Evolutionary conservation across 2,797 vertebrate genomes (phyloP).

Genomic region (Crocidura indochinensis): DNA sequence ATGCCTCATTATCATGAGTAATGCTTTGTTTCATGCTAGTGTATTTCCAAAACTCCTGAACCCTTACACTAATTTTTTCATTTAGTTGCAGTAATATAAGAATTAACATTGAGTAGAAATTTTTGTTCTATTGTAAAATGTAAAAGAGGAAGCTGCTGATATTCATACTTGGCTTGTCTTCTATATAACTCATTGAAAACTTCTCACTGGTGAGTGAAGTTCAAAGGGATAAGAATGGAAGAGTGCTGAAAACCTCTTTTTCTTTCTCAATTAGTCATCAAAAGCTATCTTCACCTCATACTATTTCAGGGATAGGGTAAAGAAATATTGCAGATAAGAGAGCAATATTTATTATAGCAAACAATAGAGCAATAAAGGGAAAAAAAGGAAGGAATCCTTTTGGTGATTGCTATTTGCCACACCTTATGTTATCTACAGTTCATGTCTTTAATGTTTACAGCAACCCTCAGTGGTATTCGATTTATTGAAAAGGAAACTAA

Average conservation of each 20-base stretch:
- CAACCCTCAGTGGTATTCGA: not conserved
- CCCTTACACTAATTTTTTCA: not conserved
- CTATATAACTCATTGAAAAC: not conserved
- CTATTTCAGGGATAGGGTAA: not conserved
- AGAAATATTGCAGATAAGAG: not conserved
- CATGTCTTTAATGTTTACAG: not conserved
- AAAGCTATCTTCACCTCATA: not conserved
- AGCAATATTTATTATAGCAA: not conserved
- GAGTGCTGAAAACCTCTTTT: not conserved
- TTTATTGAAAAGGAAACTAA: constrained; percentile 13
- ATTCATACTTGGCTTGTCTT: not conserved
- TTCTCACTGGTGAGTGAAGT: not conserved
- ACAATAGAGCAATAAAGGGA: not conserved
- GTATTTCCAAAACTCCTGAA: not conserved
- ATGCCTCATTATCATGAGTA: not conserved
- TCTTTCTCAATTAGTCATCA: constrained; percentile 18
- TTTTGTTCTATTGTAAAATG: not conserved
- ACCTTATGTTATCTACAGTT: not conserved
- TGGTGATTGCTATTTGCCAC: not conserved
- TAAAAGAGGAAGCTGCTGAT: not conserved
- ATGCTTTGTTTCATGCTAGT: not conserved
- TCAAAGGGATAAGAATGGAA: not conserved
- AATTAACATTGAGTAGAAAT: not conserved
- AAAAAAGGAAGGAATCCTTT: not conserved
- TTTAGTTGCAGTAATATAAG: not conserved